phyloP scores from a whole-genome alignment of 2,797 vertebrate genomes.

The Microchirus variegatus region DNA sequence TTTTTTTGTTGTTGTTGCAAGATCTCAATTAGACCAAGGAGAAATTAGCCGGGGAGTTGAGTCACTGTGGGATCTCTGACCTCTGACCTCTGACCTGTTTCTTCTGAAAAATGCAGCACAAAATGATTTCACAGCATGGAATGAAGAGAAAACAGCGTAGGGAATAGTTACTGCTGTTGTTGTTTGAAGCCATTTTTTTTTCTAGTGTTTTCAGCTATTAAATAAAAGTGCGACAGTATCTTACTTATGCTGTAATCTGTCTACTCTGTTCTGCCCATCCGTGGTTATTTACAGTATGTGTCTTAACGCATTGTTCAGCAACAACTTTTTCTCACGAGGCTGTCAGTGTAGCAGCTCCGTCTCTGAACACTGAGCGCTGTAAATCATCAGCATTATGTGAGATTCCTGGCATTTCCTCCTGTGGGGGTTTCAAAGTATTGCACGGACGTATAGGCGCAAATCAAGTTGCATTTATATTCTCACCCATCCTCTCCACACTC shows the following conservation, averaged over 20 bases:
- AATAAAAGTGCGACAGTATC: background rate
- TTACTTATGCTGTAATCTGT: conserved; percentile 2
- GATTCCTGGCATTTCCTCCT: background rate
- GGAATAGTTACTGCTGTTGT: background rate
- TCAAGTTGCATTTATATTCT: conserved; percentile 16
- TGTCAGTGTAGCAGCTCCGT: conserved; percentile 13
- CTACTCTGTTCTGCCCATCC: background rate
- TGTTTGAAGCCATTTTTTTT: background rate
- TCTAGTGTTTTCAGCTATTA: background rate
- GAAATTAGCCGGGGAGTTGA: conserved; percentile 3
- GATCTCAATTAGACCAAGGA: background rate
- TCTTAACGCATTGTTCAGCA: conserved; percentile 16
- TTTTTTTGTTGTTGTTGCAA: too few relatives aligned
- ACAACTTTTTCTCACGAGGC: conserved; percentile 31
- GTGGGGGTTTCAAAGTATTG: conserved; percentile 24
- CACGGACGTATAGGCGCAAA: background rate
- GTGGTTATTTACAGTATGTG: conserved; percentile 18
- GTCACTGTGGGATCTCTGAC: background rate
- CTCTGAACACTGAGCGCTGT: conserved; percentile 6
- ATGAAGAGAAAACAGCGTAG: background rate
- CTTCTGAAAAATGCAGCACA: background rate
- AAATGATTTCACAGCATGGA: conserved; percentile 4
- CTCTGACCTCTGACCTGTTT: conserved; percentile 7
- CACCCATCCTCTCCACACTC: background rate
- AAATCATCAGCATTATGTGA: conserved; percentile 33